These are phyloP conservation scores for Dipodomys spectabilis DNA, from an alignment of 2,113 vertebrate species.

Conservation along the genomic window DNA sequence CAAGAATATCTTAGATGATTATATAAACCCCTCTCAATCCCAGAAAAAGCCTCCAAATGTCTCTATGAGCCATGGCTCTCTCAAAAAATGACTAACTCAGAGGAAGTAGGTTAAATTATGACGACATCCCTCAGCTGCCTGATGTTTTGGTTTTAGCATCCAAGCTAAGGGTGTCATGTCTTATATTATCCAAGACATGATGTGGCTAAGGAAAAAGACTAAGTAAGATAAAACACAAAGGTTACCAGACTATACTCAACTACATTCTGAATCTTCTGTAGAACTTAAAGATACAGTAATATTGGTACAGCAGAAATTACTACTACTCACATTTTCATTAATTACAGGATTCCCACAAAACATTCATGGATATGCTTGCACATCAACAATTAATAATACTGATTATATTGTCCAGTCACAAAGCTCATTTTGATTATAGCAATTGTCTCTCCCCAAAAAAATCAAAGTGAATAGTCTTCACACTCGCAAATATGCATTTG, in stretches of 20 bases:
- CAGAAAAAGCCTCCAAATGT: background rate
- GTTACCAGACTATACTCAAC: background rate
- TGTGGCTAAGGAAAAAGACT: background rate
- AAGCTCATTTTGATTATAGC: conserved; percentile 33
- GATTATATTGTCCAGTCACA: conserved; percentile 49
- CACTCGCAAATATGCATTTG: background rate
- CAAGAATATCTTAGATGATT: background rate
- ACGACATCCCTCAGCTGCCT: conserved; percentile 26
- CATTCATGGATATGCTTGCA: background rate
- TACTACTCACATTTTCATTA: conserved; percentile 32
- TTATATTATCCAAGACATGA: conserved; percentile 47
- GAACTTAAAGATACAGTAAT: background rate
- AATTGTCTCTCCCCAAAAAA: background rate
- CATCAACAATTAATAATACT: conserved; percentile 42
- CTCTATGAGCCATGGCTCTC: conserved; percentile 4
- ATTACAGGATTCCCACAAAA: conserved; percentile 45
- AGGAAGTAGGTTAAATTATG: conserved; percentile 1
- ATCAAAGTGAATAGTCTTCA: background rate
- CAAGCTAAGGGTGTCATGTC: conserved; percentile 30
- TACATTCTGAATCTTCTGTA: background rate
- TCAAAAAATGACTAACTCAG: background rate
- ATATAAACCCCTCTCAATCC: conserved; percentile 33
- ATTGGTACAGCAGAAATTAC: background rate
- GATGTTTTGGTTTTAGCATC: conserved; percentile 38
- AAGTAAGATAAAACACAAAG: conserved; percentile 24